Evolutionary conservation across 2,888 invertebrate genomes (phyloP).

Genomic region (Heteropelma amictum): DNA sequence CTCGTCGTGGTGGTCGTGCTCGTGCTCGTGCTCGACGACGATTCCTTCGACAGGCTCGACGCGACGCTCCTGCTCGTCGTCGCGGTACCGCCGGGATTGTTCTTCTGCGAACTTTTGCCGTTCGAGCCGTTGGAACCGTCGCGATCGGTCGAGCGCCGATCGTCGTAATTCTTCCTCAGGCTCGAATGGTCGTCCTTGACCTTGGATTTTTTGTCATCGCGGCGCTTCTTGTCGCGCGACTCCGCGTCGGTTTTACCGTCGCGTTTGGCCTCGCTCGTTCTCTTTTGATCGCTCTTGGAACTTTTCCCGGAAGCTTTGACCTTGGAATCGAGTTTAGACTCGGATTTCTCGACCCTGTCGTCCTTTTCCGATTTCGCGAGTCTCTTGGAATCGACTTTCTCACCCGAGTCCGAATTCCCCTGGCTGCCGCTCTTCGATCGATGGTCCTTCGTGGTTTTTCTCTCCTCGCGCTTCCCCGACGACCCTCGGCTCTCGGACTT

Average conservation of each 20-base stretch:
- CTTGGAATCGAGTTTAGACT: slow-evolving; percentile 37
- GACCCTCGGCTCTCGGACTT: slow-evolving; percentile 51
- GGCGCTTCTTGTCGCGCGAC: slow-evolving; percentile 71
- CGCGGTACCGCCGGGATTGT: slow-evolving; percentile 78
- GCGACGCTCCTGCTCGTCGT: slow-evolving; percentile 72
- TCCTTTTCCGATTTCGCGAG: slow-evolving; percentile 75
- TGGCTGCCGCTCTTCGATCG: slow-evolving; percentile 56
- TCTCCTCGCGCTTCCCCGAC: slow-evolving; percentile 59
- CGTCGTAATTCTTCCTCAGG: slow-evolving; percentile 82
- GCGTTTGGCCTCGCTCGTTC: slow-evolving; percentile 5
- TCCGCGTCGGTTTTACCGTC: slow-evolving; percentile 62
- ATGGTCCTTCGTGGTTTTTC: slow-evolving; percentile 64
- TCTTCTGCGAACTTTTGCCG: slow-evolving; percentile 76
- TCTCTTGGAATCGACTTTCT: slow-evolving; percentile 74
- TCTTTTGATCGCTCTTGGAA: background rate
- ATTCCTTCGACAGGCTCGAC: slow-evolving; percentile 79
- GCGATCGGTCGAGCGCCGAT: slow-evolving; percentile 86
- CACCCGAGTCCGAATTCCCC: slow-evolving; percentile 60
- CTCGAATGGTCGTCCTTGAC: slow-evolving; percentile 86
- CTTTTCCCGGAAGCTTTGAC: background rate
- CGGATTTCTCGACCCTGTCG: slow-evolving; percentile 55
- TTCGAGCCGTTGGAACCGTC: slow-evolving; percentile 87
- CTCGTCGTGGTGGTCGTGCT: slow-evolving; percentile 77
- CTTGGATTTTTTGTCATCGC: slow-evolving; percentile 77
- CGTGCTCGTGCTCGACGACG: too few species aligned